Conservation (phyloP, 2,797 vertebrate species). For the Hephaestus fuliginosus region DNA sequence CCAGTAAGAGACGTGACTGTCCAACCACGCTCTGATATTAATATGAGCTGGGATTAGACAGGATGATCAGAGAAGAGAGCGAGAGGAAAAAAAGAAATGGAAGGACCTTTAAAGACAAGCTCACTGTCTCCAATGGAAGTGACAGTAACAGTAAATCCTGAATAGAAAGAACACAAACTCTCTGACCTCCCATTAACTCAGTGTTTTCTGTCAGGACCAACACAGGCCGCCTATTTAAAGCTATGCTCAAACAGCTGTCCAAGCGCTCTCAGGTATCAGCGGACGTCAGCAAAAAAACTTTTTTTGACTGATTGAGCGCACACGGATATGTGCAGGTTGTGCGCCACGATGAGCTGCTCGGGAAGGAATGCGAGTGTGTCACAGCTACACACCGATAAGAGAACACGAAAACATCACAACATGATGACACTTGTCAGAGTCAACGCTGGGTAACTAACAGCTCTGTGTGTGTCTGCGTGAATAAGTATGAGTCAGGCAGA, state of each 20-base stretch:
- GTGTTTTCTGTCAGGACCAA: constrained; percentile 16
- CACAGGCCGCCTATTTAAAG: constrained; percentile 60
- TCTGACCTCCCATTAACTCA: constrained; percentile 22
- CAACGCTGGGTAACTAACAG: constrained; percentile 32
- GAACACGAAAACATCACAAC: constrained; percentile 60
- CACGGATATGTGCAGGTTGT: constrained; percentile 24
- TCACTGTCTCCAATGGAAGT: neutral
- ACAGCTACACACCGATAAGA: constrained; percentile 60
- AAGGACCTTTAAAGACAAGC: neutral
- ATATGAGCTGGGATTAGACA: constrained; percentile 30
- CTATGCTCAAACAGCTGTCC: constrained; percentile 61
- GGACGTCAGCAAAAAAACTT: constrained; percentile 57
- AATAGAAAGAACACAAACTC: neutral
- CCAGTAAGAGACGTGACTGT: constrained; percentile 12
- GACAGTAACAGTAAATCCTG: neutral
- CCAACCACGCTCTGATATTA: constrained; percentile 21
- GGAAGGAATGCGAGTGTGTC: constrained; percentile 56
- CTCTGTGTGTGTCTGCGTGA: constrained; percentile 30
- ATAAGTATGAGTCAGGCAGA: constrained; percentile 51
- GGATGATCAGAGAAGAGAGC: neutral
- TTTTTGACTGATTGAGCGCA: constrained; percentile 27
- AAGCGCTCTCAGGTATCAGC: constrained; percentile 52
- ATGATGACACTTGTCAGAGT: constrained; percentile 70
- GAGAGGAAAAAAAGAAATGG: neutral
- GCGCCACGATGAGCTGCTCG: constrained; percentile 21